A percentile compares a stretch with the other conserved stretches of the same genome.
These are phyloP conservation scores for Eleginops maclovinus DNA, from an alignment of 2,113 vertebrate species.

Conservation along the genomic window DNA sequence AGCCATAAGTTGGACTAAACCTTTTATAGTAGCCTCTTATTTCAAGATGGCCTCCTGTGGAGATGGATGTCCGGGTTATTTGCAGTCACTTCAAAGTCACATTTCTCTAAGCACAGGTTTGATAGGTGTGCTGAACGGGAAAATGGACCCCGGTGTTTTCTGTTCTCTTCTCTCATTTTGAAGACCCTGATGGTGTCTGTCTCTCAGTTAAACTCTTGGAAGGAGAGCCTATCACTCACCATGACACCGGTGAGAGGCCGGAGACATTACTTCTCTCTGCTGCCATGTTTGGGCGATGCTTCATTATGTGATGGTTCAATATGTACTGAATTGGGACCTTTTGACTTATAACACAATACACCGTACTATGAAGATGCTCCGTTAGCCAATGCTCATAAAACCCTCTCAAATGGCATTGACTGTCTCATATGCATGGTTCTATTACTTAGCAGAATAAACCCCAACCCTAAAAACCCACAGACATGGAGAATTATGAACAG, in stretches of 20 bases:
- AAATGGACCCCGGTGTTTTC: background rate
- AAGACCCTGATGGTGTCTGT: conserved; percentile 25
- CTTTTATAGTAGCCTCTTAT: background rate
- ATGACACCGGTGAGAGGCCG: background rate
- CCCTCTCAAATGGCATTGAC: too few relatives aligned
- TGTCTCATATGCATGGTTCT: too few relatives aligned
- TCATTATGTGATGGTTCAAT: background rate
- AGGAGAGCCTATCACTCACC: conserved; percentile 34
- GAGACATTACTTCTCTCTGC: background rate
- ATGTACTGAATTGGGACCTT: too few relatives aligned
- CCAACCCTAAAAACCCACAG: background rate
- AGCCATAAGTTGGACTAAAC: background rate
- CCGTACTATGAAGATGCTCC: too few relatives aligned
- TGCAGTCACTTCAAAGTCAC: conserved; percentile 41
- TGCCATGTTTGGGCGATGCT: background rate
- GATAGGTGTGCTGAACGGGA: background rate
- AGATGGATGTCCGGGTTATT: conserved; percentile 49
- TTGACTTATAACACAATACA: too few relatives aligned
- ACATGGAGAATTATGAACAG: too few relatives aligned
- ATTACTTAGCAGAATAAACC: background rate
- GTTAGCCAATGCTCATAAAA: too few relatives aligned
- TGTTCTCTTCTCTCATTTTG: conserved; percentile 13
- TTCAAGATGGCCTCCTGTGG: conserved; percentile 5
- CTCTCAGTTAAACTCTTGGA: conserved; percentile 26
- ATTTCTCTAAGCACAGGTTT: conserved; percentile 26